A percentile compares a stretch with the other conserved stretches of the same genome.
Evolutionary conservation across 2,888 invertebrate species (phyloP).

Genomic region (Miltochrista miniata): DNA sequence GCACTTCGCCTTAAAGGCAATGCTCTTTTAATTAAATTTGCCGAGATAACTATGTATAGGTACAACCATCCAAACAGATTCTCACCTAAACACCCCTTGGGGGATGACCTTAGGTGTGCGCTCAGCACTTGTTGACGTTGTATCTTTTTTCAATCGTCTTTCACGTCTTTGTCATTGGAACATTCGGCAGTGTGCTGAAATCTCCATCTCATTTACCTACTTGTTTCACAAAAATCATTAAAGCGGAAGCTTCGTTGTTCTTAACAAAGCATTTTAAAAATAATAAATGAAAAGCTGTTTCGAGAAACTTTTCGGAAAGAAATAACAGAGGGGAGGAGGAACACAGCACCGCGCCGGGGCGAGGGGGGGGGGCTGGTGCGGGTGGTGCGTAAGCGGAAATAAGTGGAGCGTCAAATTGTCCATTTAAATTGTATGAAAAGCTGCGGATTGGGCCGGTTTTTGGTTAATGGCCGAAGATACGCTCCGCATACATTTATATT

Average conservation of each 20-base stretch:
- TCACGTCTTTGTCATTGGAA: conserved; percentile 13
- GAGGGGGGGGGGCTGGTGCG: too few relatives aligned
- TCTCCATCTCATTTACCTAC: conserved; percentile 2
- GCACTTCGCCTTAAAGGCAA: too few relatives aligned
- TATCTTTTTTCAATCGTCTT: too few relatives aligned
- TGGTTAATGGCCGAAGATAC: conserved; percentile 40
- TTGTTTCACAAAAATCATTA: conserved; percentile 19
- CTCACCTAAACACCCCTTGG: too few relatives aligned
- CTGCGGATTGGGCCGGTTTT: conserved; percentile 40
- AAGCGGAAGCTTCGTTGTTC: conserved; percentile 19
- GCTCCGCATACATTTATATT: conserved; percentile 39
- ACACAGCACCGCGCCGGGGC: too few relatives aligned
- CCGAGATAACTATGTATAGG: too few relatives aligned
- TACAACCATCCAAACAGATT: too few relatives aligned
- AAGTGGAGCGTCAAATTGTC: conserved; percentile 61
- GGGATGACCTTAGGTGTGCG: too few relatives aligned
- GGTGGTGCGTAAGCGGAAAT: conserved; percentile 36
- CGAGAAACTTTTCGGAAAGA: conserved; percentile 29
- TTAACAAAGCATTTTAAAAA: conserved; percentile 29
- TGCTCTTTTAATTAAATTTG: too few relatives aligned
- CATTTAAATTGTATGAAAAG: conserved; percentile 55
- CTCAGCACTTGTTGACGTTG: too few relatives aligned
- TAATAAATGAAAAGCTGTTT: conserved; percentile 42
- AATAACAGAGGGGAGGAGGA: conserved; percentile 32
- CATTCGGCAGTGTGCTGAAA: conserved; percentile 7